These are phyloP conservation scores for Mythimna impura DNA, from an alignment of 2,888 invertebrate genomes.

Conservation along the genomic window DNA sequence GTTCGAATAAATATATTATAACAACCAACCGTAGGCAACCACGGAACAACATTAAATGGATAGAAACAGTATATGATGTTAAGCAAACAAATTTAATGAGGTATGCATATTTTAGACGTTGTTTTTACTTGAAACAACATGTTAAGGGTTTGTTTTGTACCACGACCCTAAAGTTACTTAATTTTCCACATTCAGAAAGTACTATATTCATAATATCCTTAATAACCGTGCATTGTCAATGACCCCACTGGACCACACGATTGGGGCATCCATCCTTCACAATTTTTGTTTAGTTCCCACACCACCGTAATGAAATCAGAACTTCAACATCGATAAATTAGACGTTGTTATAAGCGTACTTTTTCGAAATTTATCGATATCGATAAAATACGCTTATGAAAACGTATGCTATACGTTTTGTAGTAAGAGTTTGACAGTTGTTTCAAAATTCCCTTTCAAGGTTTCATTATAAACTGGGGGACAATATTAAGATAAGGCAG, in stretches of 20 bases:
- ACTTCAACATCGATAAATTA: no score
- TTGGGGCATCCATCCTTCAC: no score
- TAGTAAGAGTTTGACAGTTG: no score
- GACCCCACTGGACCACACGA: no score
- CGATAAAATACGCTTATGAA: no score
- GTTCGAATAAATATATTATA: not conserved
- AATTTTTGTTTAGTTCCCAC: no score
- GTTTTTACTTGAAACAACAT: conserved; percentile 31
- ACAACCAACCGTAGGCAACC: not conserved
- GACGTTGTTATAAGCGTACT: no score
- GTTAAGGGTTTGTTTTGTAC: conserved; percentile 36
- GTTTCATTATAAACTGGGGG: not conserved
- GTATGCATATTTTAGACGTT: conserved; percentile 29
- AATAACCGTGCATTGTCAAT: no score
- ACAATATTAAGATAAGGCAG: not conserved
- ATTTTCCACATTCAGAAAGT: not conserved
- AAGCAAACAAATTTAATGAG: conserved; percentile 40
- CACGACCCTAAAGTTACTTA: not conserved
- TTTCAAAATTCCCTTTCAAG: not conserved
- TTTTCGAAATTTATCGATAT: no score
- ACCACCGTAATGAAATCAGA: no score
- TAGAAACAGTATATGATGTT: not conserved
- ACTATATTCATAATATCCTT: no score
- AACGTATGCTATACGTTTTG: no score
- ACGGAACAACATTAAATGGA: conserved; percentile 24